A percentile compares a stretch with the other conserved stretches of the same genome.
These are phyloP conservation scores for Illadopsis cleaveri DNA, from an alignment of 2,113 vertebrate genomes.

Conservation along the genomic window DNA sequence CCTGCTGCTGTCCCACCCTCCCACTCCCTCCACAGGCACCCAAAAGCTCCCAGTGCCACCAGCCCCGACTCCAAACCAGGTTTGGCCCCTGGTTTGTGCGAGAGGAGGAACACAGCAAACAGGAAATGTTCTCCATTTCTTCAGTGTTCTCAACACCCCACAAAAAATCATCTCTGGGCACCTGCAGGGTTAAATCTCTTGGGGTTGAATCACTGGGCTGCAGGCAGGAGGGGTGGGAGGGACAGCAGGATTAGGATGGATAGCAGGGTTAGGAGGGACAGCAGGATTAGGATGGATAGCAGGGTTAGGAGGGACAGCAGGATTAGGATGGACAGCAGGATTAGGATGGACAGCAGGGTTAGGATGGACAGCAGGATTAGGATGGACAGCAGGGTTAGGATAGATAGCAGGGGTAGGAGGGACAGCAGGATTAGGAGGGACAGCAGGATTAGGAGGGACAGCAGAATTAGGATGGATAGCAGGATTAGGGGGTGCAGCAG, in stretches of 20 bases:
- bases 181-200: not conserved
- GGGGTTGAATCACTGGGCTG: accelerated
- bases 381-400: not conserved
- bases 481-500: not conserved
- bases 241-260: not conserved
- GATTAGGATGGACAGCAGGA: not conserved
- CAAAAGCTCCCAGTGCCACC: not conserved
- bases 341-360: not conserved
- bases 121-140: not conserved
- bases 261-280: accelerated
- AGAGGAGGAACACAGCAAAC: not conserved
- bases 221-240: not conserved
- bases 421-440: not conserved
- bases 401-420: accelerated
- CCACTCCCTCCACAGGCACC: accelerated
- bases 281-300: not conserved
- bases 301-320: accelerated
- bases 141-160: not conserved
- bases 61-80: accelerated
- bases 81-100: not conserved
- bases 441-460: accelerated
- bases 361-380: not conserved
- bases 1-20: not conserved
- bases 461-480: accelerated
- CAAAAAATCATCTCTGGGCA: not conserved